Evolutionary conservation across 2,888 invertebrate species (phyloP).

Genomic region (Labia minor): DNA sequence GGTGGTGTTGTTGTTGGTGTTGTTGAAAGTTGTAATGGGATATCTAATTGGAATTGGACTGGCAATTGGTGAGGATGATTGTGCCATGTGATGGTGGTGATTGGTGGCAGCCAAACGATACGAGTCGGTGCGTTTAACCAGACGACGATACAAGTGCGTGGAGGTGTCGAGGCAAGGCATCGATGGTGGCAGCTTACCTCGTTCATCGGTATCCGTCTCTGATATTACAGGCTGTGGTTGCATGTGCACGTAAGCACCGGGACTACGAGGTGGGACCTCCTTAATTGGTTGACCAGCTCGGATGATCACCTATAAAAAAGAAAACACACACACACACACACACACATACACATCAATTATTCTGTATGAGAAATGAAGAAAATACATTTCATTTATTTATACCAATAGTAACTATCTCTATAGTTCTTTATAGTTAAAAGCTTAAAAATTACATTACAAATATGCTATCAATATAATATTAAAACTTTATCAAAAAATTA

Average conservation of each 20-base stretch:
- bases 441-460: too few species aligned
- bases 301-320: neutral
- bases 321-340: too few species aligned
- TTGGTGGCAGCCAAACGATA: slow-evolving; percentile 71
- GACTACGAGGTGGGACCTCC: neutral
- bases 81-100: slow-evolving; percentile 47
- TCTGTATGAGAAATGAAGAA: too few species aligned
- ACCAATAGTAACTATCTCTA: too few species aligned
- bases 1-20: slow-evolving; percentile 14
- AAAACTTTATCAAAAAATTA: too few species aligned
- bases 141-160: neutral
- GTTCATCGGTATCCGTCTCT: slow-evolving; percentile 34
- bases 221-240: slow-evolving; percentile 17
- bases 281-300: neutral
- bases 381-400: too few species aligned
- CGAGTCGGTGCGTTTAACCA: slow-evolving; percentile 69
- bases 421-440: too few species aligned
- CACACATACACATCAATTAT: too few species aligned
- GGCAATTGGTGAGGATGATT: slow-evolving; percentile 16
- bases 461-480: too few species aligned
- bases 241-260: slow-evolving; percentile 25
- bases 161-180: slow-evolving; percentile 22
- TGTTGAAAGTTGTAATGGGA: slow-evolving; percentile 15
- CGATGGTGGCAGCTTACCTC: slow-evolving; percentile 50
- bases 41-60: slow-evolving; percentile 1